phyloP scores from a whole-genome alignment of 2,113 vertebrate species.

The Bubo blakistoni region DNA sequence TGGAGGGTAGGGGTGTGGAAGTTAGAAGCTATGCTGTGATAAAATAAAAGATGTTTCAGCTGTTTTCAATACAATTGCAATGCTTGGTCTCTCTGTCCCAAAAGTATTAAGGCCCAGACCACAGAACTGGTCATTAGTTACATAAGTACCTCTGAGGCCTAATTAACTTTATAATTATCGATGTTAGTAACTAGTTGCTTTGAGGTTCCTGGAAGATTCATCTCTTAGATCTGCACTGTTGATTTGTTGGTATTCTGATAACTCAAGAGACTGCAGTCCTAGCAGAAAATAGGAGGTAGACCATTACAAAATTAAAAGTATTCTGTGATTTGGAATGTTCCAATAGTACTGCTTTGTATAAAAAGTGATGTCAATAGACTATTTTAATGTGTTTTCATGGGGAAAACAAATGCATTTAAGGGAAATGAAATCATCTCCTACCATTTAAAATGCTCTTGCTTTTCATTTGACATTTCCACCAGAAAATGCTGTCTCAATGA shows the following conservation, averaged over 20 bases:
- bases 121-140: not conserved
- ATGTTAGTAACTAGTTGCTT: not conserved
- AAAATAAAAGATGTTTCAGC: not conserved
- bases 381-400: not conserved
- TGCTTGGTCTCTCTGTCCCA: not conserved
- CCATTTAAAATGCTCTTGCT: not conserved
- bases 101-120: not conserved
- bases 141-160: not conserved
- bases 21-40: not conserved
- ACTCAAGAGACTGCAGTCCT: not conserved
- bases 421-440: not conserved
- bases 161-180: not conserved
- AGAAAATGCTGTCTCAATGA: not conserved
- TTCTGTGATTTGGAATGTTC: not conserved
- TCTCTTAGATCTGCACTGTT: not conserved
- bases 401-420: not conserved
- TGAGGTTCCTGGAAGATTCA: not conserved
- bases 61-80: not conserved
- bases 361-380: not conserved
- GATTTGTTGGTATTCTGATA: not conserved
- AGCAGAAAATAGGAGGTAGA: not conserved
- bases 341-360: not conserved
- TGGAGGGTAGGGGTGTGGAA: not conserved
- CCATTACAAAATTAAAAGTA: not conserved
- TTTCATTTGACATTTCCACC: slow-evolving; percentile 13